Percentiles rank a stretch among this genome's conserved stretches.
Evolutionary conservation across 2,797 vertebrate genomes (phyloP).

Genomic region (Hydrophis major): DNA sequence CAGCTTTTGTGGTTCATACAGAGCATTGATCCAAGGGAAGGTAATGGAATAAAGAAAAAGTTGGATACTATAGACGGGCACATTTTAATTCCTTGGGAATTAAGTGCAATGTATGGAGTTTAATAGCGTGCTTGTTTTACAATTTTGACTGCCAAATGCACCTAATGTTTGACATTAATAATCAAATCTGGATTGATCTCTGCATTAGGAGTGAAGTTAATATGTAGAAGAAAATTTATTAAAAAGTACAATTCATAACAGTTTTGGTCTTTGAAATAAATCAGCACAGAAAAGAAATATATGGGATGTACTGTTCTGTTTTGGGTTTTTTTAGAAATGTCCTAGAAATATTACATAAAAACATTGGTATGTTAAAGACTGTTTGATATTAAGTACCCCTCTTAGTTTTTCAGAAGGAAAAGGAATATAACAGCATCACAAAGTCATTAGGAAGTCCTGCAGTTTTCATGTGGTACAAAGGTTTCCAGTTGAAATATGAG

Average conservation of each 20-base stretch:
- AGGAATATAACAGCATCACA: not conserved
- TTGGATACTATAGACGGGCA: not conserved
- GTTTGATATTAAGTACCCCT: constrained; percentile 21
- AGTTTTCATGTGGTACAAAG: constrained; percentile 58
- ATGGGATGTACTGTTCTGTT: not conserved
- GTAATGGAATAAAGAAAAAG: not conserved
- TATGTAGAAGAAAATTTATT: not conserved
- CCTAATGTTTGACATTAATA: rapidly evolving
- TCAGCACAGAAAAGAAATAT: not conserved
- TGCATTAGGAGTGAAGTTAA: not conserved
- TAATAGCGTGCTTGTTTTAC: rapidly evolving
- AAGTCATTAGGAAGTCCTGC: not conserved
- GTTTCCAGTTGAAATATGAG: constrained; percentile 81
- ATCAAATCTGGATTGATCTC: not conserved
- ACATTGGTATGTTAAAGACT: constrained; percentile 5
- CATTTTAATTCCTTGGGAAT: rapidly evolving
- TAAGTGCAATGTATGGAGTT: not conserved
- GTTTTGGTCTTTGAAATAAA: not conserved
- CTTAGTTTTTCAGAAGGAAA: not conserved
- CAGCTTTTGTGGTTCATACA: not conserved
- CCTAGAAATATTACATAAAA: constrained; percentile 24
- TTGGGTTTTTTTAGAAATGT: not conserved
- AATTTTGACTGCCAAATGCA: not conserved
- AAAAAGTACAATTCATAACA: not conserved
- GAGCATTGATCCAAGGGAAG: not conserved